phyloP scores from a whole-genome alignment of 2,888 invertebrate genomes.

The Plagodis pulveraria region DNA sequence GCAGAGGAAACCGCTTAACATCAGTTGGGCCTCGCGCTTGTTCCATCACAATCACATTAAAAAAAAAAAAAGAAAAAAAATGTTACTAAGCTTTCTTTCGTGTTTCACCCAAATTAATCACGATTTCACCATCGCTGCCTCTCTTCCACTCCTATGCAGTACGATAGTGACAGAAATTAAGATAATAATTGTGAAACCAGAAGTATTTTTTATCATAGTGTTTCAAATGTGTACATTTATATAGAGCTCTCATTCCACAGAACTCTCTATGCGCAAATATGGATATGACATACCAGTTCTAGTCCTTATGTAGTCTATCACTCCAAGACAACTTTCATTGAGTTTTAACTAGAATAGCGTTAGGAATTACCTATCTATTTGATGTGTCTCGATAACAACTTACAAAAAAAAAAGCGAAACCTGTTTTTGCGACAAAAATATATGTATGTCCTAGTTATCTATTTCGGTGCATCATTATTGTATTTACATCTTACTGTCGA shows the following conservation, averaged over 20 bases:
- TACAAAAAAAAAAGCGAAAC: slow-evolving; percentile 28
- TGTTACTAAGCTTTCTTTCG: too few relatives aligned
- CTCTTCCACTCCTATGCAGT: too few relatives aligned
- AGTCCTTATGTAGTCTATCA: background rate
- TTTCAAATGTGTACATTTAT: background rate
- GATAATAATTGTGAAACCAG: too few relatives aligned
- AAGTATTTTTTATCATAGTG: background rate
- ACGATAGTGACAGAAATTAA: too few relatives aligned
- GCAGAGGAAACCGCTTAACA: too few relatives aligned
- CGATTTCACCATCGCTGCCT: too few relatives aligned
- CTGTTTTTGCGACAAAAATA: slow-evolving; percentile 38
- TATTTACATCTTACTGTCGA: background rate
- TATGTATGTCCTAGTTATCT: slow-evolving; percentile 35
- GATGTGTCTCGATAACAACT: slow-evolving; percentile 19
- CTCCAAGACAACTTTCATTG: slow-evolving; percentile 52
- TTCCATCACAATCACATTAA: too few relatives aligned
- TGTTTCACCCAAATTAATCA: too few relatives aligned
- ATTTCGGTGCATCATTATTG: slow-evolving; percentile 12
- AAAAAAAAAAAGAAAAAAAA: too few relatives aligned
- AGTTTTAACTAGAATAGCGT: slow-evolving; percentile 37
- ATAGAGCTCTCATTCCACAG: background rate
- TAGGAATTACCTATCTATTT: slow-evolving; percentile 28
- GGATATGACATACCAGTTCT: slow-evolving; percentile 40
- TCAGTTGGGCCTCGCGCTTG: too few relatives aligned
- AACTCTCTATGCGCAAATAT: slow-evolving; percentile 11